Evolutionary conservation across 2,113 vertebrate species (phyloP).

Genomic region (Hippotragus niger): DNA sequence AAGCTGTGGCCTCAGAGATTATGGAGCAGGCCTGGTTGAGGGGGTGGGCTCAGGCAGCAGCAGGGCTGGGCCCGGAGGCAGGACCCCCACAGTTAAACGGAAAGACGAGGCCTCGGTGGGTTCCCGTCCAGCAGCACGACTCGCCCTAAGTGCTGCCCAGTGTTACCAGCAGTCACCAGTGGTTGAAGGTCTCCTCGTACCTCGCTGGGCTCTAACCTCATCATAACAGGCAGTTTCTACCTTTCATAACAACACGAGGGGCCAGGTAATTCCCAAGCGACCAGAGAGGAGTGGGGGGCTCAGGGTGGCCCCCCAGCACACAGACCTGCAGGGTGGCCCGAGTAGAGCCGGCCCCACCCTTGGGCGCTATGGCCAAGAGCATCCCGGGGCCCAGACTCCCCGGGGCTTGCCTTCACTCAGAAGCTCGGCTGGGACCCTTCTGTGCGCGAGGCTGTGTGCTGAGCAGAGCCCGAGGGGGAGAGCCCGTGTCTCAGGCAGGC

Average conservation of each 20-base stretch:
- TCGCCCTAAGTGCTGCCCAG: background rate
- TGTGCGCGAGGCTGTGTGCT: background rate
- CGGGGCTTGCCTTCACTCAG: background rate
- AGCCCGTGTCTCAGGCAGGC: background rate
- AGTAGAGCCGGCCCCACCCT: background rate
- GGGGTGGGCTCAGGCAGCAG: background rate
- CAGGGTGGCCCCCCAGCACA: background rate
- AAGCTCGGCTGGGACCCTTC: too few relatives aligned
- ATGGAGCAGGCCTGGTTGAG: background rate
- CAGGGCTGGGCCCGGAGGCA: background rate
- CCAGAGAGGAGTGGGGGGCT: background rate
- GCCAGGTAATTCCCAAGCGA: background rate
- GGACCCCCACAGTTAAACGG: accelerated
- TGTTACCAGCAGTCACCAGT: accelerated
- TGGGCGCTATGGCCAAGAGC: accelerated
- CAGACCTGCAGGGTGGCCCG: background rate
- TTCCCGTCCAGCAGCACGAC: background rate
- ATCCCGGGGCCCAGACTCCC: background rate
- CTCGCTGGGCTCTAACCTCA: background rate
- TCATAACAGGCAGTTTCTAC: too few relatives aligned
- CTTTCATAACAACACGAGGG: background rate
- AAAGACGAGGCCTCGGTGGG: too few relatives aligned
- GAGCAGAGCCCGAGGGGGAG: background rate
- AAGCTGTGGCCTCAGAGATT: background rate
- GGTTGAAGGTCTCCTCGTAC: accelerated